Evolutionary conservation across 2,113 vertebrate genomes (phyloP), one percentile per base, ranked within the genome.

Genomic region (Turdus rufiventris): DNA sequence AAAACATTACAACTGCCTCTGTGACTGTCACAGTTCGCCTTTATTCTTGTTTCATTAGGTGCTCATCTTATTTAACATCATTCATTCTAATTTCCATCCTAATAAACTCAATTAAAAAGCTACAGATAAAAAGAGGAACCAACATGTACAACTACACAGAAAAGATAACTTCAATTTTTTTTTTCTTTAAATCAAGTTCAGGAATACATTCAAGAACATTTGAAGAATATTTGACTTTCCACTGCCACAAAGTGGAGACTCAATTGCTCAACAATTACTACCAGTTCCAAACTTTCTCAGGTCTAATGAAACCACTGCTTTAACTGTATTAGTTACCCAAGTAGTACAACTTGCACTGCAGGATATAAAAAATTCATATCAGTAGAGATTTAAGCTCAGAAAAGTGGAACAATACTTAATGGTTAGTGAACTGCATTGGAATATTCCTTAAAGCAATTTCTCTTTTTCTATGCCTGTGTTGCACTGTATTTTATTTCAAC

Each of bases 291-390:
- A 76, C 16, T 89, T 95, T 76, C 63, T 61, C 38, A 75, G 18
- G 57, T 71, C 51, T 88, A 93, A 94, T 77, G 80, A 96, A 94
- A 91, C 70, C 40, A 62, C 16, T 88, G 23, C 20, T 80, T 60
- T 91, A 80, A 81, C 20, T 78, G 18, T 89, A 72, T 92, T 89
- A 87, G 83, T 83, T 96, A 85, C 85, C 80, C 67, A 89, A 89
- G 85, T 85, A 85, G 88, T 94, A 94, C 84, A 93, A n/a, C 56
- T 85, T 66, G 47, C 86, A 93, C 86, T 94, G 86, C 78, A 83
- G 67, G 72, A 94, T 60, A 95, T 91, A 93, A 96, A 96, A 94
- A 71, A 94, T 93, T 95, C 67, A 88, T 70, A 71, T 88, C 89
- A 95, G 81, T 56, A 88, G 91, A 96, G 89, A 96, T 92, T 89